phyloP scores from a whole-genome alignment of 2,888 invertebrate genomes.

The Onchidella celtica region DNA sequence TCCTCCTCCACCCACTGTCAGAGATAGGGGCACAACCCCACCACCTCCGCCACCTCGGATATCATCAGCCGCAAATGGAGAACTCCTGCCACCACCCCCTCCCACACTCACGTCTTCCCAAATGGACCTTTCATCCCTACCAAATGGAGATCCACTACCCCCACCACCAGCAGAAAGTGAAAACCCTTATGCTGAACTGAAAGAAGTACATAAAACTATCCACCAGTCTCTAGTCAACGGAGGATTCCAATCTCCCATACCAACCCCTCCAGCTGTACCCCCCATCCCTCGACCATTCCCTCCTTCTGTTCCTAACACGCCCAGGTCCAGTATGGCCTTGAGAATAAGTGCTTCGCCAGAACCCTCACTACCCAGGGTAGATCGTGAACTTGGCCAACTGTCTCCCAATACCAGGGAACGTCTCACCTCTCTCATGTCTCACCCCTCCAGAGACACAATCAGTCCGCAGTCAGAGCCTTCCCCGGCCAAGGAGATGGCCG shows the following conservation, averaged over 20 bases:
- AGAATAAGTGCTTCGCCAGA: conserved; percentile 34
- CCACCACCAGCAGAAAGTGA: conserved; percentile 49
- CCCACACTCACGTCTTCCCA: conserved; percentile 22
- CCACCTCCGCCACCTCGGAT: conserved; percentile 50
- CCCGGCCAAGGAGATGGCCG: conserved; percentile 13
- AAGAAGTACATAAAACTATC: conserved; percentile 49
- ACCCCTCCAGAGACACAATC: conserved; percentile 38
- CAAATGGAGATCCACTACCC: conserved; percentile 45
- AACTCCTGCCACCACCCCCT: conserved; percentile 40
- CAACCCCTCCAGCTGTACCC: conserved; percentile 49
- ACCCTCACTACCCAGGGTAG: neutral
- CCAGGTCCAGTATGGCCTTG: conserved; percentile 51
- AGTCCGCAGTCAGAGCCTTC: conserved; percentile 45
- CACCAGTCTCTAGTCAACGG: conserved; percentile 42
- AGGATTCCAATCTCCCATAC: conserved; percentile 11
- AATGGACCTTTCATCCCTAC: conserved; percentile 8
- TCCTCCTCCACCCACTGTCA: conserved; percentile 35
- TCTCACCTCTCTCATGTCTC: conserved; percentile 57
- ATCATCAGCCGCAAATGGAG: conserved; percentile 37
- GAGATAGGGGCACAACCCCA: conserved; percentile 32
- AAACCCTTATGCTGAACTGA: conserved; percentile 53
- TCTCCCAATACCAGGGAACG: conserved; percentile 66
- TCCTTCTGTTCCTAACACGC: conserved; percentile 46
- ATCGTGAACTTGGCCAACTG: conserved; percentile 52
- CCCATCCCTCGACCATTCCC: conserved; percentile 44